Conservation (phyloP, 2,888 invertebrate species). For the Pseudococcus longispinus region DNA sequence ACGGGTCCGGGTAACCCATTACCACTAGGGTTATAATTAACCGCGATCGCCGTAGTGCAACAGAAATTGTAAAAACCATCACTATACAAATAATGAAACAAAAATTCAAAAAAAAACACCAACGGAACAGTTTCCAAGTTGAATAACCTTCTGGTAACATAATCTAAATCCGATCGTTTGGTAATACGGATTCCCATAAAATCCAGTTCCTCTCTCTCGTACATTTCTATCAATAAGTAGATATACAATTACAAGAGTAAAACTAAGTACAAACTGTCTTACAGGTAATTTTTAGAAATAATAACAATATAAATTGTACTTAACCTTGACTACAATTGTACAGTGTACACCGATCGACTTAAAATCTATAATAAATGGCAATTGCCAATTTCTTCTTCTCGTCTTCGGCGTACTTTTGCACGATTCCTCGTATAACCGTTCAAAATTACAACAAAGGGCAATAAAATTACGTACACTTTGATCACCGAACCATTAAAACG, state of each 20-base stretch:
- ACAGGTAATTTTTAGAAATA: neutral
- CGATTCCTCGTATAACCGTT: neutral
- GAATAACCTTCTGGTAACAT: conserved; percentile 25
- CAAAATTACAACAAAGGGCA: conserved; percentile 16
- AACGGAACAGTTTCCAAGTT: neutral
- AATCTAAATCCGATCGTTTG: conserved; percentile 6
- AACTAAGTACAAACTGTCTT: neutral
- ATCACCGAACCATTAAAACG: neutral
- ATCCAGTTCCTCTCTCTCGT: neutral
- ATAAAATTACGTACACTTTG: conserved; percentile 28
- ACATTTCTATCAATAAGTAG: neutral
- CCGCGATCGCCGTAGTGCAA: neutral
- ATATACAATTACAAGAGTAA: neutral
- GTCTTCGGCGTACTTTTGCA: neutral
- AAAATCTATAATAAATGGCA: neutral
- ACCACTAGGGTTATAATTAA: neutral
- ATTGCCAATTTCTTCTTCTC: neutral
- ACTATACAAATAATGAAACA: neutral
- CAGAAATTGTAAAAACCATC: neutral
- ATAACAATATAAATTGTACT: neutral
- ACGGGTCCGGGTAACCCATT: neutral
- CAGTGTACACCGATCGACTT: neutral
- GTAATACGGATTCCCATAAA: neutral
- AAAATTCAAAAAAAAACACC: neutral
- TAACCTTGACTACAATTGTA: neutral